These are phyloP conservation scores for Regulus satrapa DNA, from an alignment of 2,113 vertebrate species.

Conservation along the genomic window DNA sequence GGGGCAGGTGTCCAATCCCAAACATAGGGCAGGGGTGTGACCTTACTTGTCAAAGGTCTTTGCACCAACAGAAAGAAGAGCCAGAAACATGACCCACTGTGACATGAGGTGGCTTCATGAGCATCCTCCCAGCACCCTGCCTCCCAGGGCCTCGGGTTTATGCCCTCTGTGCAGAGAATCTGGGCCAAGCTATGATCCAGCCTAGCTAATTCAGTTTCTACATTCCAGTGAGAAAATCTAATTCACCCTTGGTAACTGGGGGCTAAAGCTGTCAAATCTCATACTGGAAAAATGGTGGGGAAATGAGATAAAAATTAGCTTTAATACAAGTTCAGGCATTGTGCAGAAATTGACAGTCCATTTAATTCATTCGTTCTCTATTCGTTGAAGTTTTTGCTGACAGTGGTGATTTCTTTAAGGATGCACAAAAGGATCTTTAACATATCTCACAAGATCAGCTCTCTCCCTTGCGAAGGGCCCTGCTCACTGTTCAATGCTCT, in stretches of 20 bases:
- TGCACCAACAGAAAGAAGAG: too few relatives aligned
- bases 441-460: not conserved
- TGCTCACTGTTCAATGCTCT: not conserved
- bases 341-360: not conserved
- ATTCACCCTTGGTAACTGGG: not conserved
- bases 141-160: too few relatives aligned
- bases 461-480: not conserved
- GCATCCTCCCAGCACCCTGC: too few relatives aligned
- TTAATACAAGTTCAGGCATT: not conserved
- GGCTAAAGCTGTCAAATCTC: not conserved
- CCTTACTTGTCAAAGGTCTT: too few relatives aligned
- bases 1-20: too few relatives aligned
- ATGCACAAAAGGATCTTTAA: not conserved
- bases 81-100: too few relatives aligned
- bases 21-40: too few relatives aligned
- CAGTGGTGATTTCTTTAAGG: not conserved
- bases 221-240: not conserved
- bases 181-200: too few relatives aligned
- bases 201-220: too few relatives aligned
- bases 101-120: too few relatives aligned
- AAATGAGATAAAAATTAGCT: not conserved
- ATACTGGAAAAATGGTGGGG: not conserved
- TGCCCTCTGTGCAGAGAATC: too few relatives aligned
- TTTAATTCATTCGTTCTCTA: not conserved
- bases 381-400: not conserved